Conservation (phyloP, 2,797 vertebrate genomes). For the Apogon talboti region DNA sequence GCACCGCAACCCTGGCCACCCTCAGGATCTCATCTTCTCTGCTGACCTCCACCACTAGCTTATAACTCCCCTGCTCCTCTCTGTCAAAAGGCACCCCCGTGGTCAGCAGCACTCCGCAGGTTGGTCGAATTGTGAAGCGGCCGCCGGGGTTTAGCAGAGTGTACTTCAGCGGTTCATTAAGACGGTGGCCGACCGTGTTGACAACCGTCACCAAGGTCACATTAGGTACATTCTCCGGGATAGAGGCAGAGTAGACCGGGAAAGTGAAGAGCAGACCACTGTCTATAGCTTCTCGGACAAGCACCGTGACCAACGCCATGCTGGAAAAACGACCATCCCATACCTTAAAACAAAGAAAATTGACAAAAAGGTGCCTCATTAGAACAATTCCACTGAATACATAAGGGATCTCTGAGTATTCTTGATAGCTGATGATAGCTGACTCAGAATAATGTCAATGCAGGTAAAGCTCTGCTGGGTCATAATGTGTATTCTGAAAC, state of each 20-base stretch:
- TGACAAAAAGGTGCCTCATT: not conserved
- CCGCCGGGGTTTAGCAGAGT: constrained; percentile 91
- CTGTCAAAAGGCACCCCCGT: constrained; percentile 93
- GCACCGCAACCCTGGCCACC: constrained; percentile 89
- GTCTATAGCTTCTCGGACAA: constrained; percentile 90
- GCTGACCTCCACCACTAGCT: constrained; percentile 92
- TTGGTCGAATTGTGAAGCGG: constrained; percentile 89
- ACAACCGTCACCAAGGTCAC: constrained; percentile 88
- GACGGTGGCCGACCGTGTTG: constrained; percentile 88
- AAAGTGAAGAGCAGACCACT: constrained; percentile 90
- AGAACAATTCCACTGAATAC: not conserved
- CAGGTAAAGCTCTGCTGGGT: not conserved
- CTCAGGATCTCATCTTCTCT: constrained; percentile 87
- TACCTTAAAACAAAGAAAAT: constrained; percentile 60
- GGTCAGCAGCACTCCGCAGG: constrained; percentile 93
- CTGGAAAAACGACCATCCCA: constrained; percentile 90
- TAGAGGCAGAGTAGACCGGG: constrained; percentile 85
- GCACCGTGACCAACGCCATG: constrained; percentile 87
- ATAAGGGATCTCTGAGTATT: not conserved
- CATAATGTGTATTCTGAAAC: constrained; percentile 1
- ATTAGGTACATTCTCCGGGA: constrained; percentile 90
- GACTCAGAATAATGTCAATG: constrained; percentile 8
- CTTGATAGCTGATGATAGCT: constrained; percentile 2
- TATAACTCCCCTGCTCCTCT: constrained; percentile 89
- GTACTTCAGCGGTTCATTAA: constrained; percentile 94